Evolutionary conservation across 2,888 invertebrate genomes (phyloP).

Genomic region (Cyclophora punctaria): DNA sequence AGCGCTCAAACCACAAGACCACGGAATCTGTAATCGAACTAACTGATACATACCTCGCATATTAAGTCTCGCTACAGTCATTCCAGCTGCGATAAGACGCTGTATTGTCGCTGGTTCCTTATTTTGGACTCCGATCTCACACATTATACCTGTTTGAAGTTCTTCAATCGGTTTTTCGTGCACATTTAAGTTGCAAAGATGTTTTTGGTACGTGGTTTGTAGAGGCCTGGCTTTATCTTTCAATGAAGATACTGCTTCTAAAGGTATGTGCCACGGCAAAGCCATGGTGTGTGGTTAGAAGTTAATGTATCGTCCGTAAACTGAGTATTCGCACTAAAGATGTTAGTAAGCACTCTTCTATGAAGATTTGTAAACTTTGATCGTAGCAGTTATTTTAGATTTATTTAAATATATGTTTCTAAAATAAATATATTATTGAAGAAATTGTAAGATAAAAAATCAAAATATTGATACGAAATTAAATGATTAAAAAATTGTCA

Average conservation of each 20-base stretch:
- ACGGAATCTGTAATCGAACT: no score
- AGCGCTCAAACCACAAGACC: no score
- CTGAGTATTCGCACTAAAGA: no score
- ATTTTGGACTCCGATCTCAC: constrained; percentile 56
- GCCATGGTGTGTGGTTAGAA: constrained; percentile 33
- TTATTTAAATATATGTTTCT: no score
- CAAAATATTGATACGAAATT: no score
- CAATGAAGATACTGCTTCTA: constrained; percentile 40
- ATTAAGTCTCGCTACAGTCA: constrained; percentile 64
- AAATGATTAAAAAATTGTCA: no score
- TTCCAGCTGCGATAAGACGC: constrained; percentile 59
- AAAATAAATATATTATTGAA: no score
- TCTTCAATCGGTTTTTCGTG: constrained; percentile 58
- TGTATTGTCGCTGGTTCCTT: constrained; percentile 55
- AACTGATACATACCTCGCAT: constrained; percentile 59
- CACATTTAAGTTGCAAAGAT: constrained; percentile 49
- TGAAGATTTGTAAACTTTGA: no score
- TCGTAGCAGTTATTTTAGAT: no score
- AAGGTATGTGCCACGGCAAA: constrained; percentile 62
- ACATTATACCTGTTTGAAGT: constrained; percentile 62
- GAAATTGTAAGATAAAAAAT: no score
- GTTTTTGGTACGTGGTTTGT: constrained; percentile 45
- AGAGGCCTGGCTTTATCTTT: constrained; percentile 26
- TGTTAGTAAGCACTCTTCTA: no score
- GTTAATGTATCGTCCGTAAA: background rate